A percentile compares a stretch with the other conserved stretches of the same genome.
phyloP scores from a whole-genome alignment of 2,113 vertebrate species.

The Alosa alosa region DNA sequence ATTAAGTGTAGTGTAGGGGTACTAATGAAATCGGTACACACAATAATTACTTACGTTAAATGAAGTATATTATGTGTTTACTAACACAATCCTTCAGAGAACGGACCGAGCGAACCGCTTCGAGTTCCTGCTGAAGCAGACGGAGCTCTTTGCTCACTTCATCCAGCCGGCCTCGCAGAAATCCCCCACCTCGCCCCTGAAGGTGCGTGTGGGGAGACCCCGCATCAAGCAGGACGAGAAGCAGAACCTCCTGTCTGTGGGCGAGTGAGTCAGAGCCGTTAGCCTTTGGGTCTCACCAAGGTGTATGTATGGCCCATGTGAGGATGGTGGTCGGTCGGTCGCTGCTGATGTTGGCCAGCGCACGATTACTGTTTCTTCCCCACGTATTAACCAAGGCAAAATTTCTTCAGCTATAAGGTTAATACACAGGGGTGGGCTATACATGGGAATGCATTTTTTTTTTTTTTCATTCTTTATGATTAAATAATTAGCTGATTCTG shows the following conservation, averaged over 20 bases:
- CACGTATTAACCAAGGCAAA: no score
- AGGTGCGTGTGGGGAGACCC: conserved; percentile 79
- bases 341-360: not conserved
- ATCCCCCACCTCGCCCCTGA: conserved; percentile 81
- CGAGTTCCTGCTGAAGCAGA: conserved; percentile 88
- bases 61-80: not conserved
- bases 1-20: not conserved
- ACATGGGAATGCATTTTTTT: no score
- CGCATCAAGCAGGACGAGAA: conserved; percentile 84
- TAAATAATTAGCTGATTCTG: no score
- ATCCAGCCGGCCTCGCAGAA: conserved; percentile 87
- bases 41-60: not conserved
- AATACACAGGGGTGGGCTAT: no score
- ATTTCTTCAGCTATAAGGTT: no score
- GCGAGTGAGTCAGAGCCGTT: conserved; percentile 74
- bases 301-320: not conserved
- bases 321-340: not conserved
- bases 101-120: conserved; percentile 84
- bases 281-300: no score
- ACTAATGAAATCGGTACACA: not conserved
- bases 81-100: conserved; percentile 67
- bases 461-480: no score
- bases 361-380: no score
- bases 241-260: conserved; percentile 80
- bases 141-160: conserved; percentile 88